Evolutionary conservation across 2,888 invertebrate genomes (phyloP).

Genomic region (Zonitis immaculata): DNA sequence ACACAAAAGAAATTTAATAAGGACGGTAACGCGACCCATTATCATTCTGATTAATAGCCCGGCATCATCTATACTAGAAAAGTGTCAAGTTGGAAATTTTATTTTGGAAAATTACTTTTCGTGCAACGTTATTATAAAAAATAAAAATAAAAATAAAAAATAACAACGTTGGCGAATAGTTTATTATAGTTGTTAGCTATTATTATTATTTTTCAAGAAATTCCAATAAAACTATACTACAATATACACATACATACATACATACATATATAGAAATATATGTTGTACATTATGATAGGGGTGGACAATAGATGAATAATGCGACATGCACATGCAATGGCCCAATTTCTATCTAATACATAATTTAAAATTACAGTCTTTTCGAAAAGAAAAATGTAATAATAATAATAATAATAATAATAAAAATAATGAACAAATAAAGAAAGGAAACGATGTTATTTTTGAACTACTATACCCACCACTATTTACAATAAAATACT

Average conservation of each 20-base stretch:
- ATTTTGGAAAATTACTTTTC: constrained; percentile 30
- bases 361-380: not conserved
- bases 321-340: constrained; percentile 38
- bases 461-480: constrained; percentile 1
- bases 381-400: not conserved
- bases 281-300: not conserved
- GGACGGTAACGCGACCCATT: constrained; percentile 8
- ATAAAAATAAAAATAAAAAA: too few relatives aligned
- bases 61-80: constrained; percentile 5
- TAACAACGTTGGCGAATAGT: constrained; percentile 32
- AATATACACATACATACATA: too few relatives aligned
- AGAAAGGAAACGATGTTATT: not conserved
- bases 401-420: too few relatives aligned
- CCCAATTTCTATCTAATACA: constrained; percentile 7
- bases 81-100: constrained; percentile 16
- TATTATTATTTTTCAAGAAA: constrained; percentile 36
- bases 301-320: constrained; percentile 28
- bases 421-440: not conserved
- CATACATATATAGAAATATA: not conserved
- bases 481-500: not conserved
- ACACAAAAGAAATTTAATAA: constrained; percentile 15
- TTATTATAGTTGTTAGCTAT: constrained; percentile 38
- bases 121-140: constrained; percentile 26
- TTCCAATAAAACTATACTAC: constrained; percentile 29
- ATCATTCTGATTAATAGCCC: constrained; percentile 15